Conservation (phyloP, 2,113 vertebrate species). For the Passer domesticus region DNA sequence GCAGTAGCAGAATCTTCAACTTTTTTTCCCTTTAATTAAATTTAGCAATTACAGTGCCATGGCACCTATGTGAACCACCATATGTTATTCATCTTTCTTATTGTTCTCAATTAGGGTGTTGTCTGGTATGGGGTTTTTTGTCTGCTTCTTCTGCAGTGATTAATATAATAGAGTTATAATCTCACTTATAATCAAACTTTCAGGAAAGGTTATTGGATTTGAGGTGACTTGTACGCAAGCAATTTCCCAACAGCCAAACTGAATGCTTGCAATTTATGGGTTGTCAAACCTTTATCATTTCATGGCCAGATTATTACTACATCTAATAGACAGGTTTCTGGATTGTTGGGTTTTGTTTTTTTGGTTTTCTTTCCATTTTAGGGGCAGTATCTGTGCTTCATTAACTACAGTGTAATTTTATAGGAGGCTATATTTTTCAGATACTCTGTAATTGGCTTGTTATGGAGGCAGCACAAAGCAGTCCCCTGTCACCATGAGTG, state of each 20-base stretch:
- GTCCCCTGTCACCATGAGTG: constrained; percentile 23
- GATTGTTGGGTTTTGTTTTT: background rate
- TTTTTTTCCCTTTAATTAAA: constrained; percentile 55
- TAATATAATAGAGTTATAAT: constrained; percentile 68
- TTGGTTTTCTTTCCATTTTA: background rate
- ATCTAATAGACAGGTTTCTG: constrained; percentile 34
- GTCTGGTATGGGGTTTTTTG: constrained; percentile 33
- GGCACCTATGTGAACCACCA: constrained; percentile 47
- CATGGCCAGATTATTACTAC: constrained; percentile 16
- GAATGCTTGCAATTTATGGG: constrained; percentile 15
- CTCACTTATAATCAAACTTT: constrained; percentile 67
- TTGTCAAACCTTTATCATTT: constrained; percentile 49
- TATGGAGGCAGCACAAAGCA: constrained; percentile 52
- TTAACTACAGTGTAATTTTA: constrained; percentile 71
- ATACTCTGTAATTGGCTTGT: constrained; percentile 70
- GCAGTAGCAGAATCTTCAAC: constrained; percentile 21
- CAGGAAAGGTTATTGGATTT: constrained; percentile 53
- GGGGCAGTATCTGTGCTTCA: constrained; percentile 65
- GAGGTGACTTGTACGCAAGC: constrained; percentile 39
- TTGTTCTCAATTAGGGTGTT: constrained; percentile 70
- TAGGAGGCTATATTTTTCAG: constrained; percentile 54
- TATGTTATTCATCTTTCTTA: constrained; percentile 67
- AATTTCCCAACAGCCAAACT: constrained; percentile 38
- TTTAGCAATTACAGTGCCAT: constrained; percentile 66
- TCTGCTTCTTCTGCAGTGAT: constrained; percentile 32